Percentiles rank a stretch among this genome's conserved stretches.
phyloP scores from a whole-genome alignment of 2,113 vertebrate genomes.

The Eulacestoma nigropectus region DNA sequence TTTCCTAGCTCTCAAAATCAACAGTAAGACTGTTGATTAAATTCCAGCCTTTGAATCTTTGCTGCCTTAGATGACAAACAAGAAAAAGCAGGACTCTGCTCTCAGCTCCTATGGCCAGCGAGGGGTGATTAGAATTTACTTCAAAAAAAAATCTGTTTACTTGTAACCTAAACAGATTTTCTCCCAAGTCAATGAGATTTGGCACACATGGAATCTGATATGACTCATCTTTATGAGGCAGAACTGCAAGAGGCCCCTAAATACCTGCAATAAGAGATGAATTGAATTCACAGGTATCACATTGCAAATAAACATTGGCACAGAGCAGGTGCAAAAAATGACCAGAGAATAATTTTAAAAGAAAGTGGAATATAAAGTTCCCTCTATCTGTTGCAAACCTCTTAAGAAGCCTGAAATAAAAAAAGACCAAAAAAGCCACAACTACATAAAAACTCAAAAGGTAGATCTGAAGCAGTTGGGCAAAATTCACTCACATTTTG shows the following conservation, averaged over 20 bases:
- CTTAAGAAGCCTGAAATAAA: not conserved
- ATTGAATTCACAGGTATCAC: not conserved
- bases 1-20: not conserved
- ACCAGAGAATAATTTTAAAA: not conserved
- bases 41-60: not conserved
- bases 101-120: not conserved
- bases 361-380: not conserved
- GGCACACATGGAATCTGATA: not conserved
- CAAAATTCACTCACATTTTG: not conserved
- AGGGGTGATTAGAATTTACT: not conserved
- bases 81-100: not conserved
- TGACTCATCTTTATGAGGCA: not conserved
- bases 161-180: not conserved
- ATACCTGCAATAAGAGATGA: not conserved
- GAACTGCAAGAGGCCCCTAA: not conserved
- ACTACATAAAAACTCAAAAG: not conserved
- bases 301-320: not conserved
- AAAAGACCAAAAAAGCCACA: not conserved
- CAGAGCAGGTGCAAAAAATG: not conserved
- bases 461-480: not conserved
- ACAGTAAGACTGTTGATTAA: not conserved
- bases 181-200: not conserved
- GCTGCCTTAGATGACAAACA: not conserved
- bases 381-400: not conserved
- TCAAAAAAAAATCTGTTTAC: not conserved